Evolutionary conservation across 2,888 invertebrate species (phyloP).

Genomic region (Melanargia galathea): DNA sequence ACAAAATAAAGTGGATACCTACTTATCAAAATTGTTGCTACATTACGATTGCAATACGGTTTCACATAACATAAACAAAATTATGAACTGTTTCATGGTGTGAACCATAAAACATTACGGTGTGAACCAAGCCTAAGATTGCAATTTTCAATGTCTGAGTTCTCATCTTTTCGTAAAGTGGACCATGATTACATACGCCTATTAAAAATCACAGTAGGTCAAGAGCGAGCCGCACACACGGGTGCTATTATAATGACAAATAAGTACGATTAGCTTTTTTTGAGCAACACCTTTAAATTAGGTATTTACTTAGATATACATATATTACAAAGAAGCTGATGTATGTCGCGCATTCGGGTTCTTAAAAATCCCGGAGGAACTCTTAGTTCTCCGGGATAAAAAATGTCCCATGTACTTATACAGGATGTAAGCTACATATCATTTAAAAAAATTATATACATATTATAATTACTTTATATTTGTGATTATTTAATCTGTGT

Average conservation of each 20-base stretch:
- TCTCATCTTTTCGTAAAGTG: conserved; percentile 25
- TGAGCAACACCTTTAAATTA: conserved; percentile 14
- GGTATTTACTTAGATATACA: no score
- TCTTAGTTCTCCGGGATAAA: neutral
- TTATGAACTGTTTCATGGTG: neutral
- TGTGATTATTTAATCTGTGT: no score
- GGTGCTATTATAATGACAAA: conserved; percentile 24
- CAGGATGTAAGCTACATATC: no score
- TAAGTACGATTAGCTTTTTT: conserved; percentile 18
- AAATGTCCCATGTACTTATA: neutral
- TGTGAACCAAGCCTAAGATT: conserved; percentile 11
- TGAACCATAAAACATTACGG: conserved; percentile 5
- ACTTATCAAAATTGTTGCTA: no score
- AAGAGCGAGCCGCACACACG: conserved; percentile 20
- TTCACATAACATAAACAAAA: neutral
- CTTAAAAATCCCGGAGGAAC: neutral
- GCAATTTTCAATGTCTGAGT: conserved; percentile 20
- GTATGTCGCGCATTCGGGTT: neutral
- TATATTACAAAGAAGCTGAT: no score
- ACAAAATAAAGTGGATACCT: no score
- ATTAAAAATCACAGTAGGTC: conserved; percentile 19
- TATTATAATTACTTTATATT: no score
- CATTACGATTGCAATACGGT: no score
- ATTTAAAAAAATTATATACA: no score
- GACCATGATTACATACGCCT: conserved; percentile 16